Evolutionary conservation across 2,797 vertebrate genomes (phyloP).

Genomic region (Telmatherina bonti): DNA sequence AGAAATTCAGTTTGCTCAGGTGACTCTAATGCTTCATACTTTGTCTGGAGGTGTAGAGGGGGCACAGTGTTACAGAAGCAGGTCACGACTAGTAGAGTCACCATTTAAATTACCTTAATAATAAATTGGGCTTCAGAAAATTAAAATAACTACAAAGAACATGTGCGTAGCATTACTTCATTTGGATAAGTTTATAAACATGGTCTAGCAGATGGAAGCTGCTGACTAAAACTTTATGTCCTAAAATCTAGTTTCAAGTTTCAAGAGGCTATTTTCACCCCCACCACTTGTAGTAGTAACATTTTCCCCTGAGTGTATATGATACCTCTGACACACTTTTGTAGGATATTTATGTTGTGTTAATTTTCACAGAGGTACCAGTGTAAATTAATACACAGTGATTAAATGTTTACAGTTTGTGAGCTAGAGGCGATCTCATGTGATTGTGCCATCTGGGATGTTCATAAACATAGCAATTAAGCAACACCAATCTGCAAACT

Average conservation of each 20-base stretch:
- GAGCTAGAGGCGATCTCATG: not conserved
- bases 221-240: conserved; percentile 17
- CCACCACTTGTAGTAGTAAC: conserved; percentile 24
- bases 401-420: conserved; percentile 3
- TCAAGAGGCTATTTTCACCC: conserved; percentile 64
- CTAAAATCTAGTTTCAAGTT: conserved; percentile 54
- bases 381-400: not conserved
- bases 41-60: conserved; percentile 6
- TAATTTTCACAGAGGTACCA: not conserved
- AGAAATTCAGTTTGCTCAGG: conserved; percentile 22
- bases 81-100: conserved; percentile 11
- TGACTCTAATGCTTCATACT: conserved; percentile 16
- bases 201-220: conserved; percentile 11
- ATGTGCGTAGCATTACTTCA: not conserved
- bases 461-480: not conserved
- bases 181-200: conserved; percentile 13
- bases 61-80: not conserved
- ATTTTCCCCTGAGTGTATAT: conserved; percentile 35
- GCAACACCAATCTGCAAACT: too few species aligned
- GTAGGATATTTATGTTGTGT: conserved; percentile 1
- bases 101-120: conserved; percentile 7
- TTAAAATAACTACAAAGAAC: not conserved
- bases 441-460: not conserved
- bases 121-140: not conserved
- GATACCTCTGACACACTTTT: conserved; percentile 28